These are phyloP conservation scores for Pseudobourletiella spinata DNA, from an alignment of 1,140 invertebrate genomes.

Conservation along the genomic window DNA sequence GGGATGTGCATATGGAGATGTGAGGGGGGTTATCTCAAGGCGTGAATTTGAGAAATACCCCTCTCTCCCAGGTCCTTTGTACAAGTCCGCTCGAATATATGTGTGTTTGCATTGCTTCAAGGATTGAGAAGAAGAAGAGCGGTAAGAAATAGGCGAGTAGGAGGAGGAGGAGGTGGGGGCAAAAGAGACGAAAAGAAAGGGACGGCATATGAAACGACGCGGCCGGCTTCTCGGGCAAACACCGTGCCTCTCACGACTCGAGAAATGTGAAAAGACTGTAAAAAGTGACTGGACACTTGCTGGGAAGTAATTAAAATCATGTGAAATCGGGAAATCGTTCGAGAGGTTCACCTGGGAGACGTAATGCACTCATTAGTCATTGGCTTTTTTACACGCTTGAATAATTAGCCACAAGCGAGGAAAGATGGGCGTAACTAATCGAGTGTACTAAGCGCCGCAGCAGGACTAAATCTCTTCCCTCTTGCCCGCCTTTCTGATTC, in stretches of 20 bases:
- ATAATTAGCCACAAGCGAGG: conserved; percentile 31
- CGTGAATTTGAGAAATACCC: too few species aligned
- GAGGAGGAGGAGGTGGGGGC: too few species aligned
- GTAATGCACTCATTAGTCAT: conserved; percentile 31
- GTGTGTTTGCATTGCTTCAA: too few species aligned
- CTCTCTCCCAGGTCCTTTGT: too few species aligned
- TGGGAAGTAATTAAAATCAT: conserved; percentile 35
- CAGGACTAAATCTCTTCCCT: conserved; percentile 24
- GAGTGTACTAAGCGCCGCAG: conserved; percentile 29
- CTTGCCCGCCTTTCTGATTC: conserved; percentile 15
- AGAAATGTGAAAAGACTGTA: conserved; percentile 7
- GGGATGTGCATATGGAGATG: too few species aligned
- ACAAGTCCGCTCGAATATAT: too few species aligned
- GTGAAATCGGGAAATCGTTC: conserved; percentile 27
- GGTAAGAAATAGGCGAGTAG: too few species aligned
- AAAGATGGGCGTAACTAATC: conserved; percentile 33
- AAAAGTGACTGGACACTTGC: conserved; percentile 25
- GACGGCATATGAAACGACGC: neutral
- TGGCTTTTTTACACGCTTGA: conserved; percentile 28
- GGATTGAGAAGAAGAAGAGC: too few species aligned
- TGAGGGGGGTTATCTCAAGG: too few species aligned
- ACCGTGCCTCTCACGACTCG: neutral
- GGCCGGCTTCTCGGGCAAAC: neutral
- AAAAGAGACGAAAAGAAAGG: too few species aligned
- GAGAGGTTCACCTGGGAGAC: conserved; percentile 13